Evolutionary conservation across 2,888 invertebrate species (phyloP).

Genomic region (Calameuta idolon): DNA sequence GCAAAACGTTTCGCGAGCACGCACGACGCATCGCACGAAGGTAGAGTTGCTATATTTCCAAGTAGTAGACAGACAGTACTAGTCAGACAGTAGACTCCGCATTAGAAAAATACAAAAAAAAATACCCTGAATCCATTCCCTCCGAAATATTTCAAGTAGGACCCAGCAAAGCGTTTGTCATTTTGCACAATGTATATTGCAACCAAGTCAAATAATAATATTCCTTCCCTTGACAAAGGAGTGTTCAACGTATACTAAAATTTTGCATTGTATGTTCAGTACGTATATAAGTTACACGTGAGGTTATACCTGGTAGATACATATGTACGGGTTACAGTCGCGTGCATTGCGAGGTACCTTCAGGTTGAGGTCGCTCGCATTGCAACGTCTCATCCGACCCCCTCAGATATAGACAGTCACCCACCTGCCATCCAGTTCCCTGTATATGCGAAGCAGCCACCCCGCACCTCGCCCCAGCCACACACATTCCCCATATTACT

Average conservation of each 20-base stretch:
- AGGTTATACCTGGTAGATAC: neutral
- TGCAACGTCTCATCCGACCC: neutral
- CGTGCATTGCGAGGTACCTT: constrained; percentile 1
- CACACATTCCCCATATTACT: constrained; percentile 23
- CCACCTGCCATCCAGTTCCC: neutral
- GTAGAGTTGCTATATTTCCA: neutral
- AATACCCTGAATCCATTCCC: neutral
- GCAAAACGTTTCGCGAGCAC: neutral
- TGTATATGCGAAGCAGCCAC: neutral
- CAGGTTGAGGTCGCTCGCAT: neutral
- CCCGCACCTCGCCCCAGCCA: neutral
- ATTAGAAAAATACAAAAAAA: neutral
- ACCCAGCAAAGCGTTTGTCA: neutral
- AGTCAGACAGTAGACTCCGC: neutral
- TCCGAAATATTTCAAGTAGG: neutral
- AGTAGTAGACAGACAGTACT: neutral
- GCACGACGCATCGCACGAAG: neutral
- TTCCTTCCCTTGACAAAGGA: constrained; percentile 19
- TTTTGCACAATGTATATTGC: neutral
- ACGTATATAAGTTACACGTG: neutral
- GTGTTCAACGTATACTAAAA: constrained; percentile 26
- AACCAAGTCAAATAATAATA: constrained; percentile 3
- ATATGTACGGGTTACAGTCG: neutral
- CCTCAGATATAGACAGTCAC: neutral
- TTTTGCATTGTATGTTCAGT: constrained; percentile 24